phyloP scores from a whole-genome alignment of 2,113 vertebrate genomes.

The Hiodon tergisus region DNA sequence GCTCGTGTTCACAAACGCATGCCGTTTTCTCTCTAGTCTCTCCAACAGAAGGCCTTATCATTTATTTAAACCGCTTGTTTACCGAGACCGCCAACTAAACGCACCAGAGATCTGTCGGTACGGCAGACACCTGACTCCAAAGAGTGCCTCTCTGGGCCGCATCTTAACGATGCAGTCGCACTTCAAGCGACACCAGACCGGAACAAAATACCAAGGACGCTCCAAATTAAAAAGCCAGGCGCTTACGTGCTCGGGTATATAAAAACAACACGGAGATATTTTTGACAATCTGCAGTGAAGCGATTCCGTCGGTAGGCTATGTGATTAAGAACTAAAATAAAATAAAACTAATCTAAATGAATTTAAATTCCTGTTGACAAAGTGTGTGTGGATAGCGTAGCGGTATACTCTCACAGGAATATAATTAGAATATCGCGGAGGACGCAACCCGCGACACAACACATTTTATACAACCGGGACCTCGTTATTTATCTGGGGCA shows the following conservation, averaged over 20 bases:
- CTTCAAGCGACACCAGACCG: neutral
- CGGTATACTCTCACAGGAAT: neutral
- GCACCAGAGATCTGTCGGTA: constrained; percentile 1
- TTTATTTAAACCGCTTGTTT: constrained; percentile 25
- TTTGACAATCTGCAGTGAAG: too few species aligned
- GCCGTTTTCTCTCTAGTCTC: constrained; percentile 3
- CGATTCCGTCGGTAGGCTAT: neutral
- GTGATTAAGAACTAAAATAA: neutral
- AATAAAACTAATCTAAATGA: too few species aligned
- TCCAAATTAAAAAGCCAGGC: neutral
- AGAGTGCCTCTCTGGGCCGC: constrained; percentile 3
- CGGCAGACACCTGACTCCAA: constrained; percentile 12
- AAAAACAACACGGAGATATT: too few species aligned
- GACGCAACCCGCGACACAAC: neutral
- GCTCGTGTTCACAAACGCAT: neutral
- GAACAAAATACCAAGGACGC: constrained; percentile 5
- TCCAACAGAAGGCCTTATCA: constrained; percentile 27
- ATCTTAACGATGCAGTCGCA: neutral
- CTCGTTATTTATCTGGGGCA: constrained; percentile 29
- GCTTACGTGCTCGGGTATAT: too few species aligned
- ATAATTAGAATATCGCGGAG: neutral
- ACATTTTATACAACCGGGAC: constrained; percentile 12
- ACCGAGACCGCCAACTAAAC: constrained; percentile 13
- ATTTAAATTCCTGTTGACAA: neutral
- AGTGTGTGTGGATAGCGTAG: neutral